These are phyloP conservation scores for Narcine bancroftii DNA, from an alignment of 2,113 vertebrate genomes.

Conservation along the genomic window DNA sequence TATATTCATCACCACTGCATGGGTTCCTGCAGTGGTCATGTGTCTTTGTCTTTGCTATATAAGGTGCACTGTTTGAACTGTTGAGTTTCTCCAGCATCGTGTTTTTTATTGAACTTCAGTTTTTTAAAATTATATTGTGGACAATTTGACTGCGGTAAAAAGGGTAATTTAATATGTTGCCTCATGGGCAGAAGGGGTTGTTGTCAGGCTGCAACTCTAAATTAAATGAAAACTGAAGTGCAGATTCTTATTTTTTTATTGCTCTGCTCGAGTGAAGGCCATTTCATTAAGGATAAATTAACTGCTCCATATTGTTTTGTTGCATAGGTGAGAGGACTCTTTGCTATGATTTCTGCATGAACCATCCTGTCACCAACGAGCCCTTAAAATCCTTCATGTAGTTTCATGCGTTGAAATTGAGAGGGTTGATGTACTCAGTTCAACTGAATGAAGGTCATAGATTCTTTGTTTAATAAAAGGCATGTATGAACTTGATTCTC, in stretches of 20 bases:
- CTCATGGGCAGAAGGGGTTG: too few species aligned
- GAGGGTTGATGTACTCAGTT: not conserved
- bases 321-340: not conserved
- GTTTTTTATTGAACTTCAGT: too few species aligned
- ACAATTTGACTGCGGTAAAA: too few species aligned
- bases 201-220: too few species aligned
- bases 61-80: too few species aligned
- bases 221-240: not conserved
- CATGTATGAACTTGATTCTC: not conserved
- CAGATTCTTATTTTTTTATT: not conserved
- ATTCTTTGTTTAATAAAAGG: not conserved
- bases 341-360: not conserved
- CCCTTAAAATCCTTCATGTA: not conserved
- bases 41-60: too few species aligned
- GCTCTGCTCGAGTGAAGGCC: not conserved
- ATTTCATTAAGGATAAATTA: not conserved
- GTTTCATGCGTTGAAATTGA: not conserved
- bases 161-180: too few species aligned
- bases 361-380: not conserved
- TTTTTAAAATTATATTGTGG: too few species aligned
- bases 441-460: not conserved
- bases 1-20: not conserved
- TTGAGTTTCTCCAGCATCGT: too few species aligned
- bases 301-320: not conserved
- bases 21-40: not conserved